Base-by-base conservation (phyloP, 2,888 invertebrate species). In the Caenorhabditis sp. region DNA sequence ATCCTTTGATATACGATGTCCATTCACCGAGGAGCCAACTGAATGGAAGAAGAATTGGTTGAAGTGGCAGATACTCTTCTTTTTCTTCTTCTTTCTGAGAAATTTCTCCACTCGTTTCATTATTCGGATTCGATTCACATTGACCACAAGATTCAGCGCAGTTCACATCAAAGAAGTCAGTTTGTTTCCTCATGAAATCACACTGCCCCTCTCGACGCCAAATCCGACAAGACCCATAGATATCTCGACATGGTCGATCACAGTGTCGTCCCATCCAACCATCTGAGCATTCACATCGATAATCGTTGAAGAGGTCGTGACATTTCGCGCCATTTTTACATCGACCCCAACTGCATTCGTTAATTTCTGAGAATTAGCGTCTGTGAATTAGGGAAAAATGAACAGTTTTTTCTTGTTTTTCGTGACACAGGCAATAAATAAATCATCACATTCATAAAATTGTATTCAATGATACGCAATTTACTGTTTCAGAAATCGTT, bases 141-240 rank as follows among this genome's bases (percentile, higher is more conserved):
- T 72, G 62, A 38, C 67, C 77, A 63, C 83, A 83, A 20, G 78
- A 76, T 0, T 69, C 76, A 4, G 81, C 80, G 63, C 83, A 83
- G 60, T 83, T 83, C 17, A 74, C 21, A 54, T 83, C 79, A 63
- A 83, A 83, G 54, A 80, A 83, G 26, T 77, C 77, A 20, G 81
- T 77, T 10, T 68, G 59, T 7, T 70, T 63, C n/a, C 68, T 65
- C 65, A 76, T 76, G 17, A 62, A 54, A 14, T 80, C 76, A 61
- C 83, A 83, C 60, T 83, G 78, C 23, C 80, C 80, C 56, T 82
- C 80, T 21, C 82, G 63, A 60, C 77, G 76, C 83, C 83, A 83
- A 12, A 80, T 63, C 20, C 70, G 38, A 62, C 83, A 83, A 3
- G 80, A 71, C 0, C 74, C 74, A 59, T 79, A 83, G 25, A 81